Evolutionary conservation across 2,113 vertebrate species (phyloP), one percentile per base, ranked within the genome.

Genomic region (Choloepus hoffmanni): DNA sequence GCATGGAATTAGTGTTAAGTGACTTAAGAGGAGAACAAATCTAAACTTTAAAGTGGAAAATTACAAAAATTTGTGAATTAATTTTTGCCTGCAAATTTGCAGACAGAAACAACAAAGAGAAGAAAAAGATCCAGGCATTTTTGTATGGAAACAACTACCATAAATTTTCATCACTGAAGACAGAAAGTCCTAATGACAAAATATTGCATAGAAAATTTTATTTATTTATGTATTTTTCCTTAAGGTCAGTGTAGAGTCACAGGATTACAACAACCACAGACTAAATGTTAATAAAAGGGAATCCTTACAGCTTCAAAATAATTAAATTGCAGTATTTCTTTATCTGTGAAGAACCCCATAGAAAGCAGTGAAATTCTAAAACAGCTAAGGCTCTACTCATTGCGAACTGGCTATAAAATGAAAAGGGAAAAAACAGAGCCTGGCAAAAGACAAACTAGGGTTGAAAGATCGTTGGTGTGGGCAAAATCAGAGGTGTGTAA

Each of bases 1-100:
- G 1, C 70, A 86, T 74, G 10, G 33, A 73, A 13, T 78, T 89
- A 83, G 12, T 55, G 19, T 13, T 82, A 78, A 94, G 74, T 94
- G 63, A 26, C 19, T 63, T 83, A 81, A 74, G 60, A 77, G 86
- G 48, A 89, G 1, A 93, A 5, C 1, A 88, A 90, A 85, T 68
- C 43, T 94, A 81, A 92, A n/a, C 21, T 89, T 92, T 92, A 85
- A 55, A 16, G 63, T 24, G n/a, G 85, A 15, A 93, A 95, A 83
- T 36, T 45, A 48, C 78, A 96, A 87, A 78, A 77, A 84, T 36
- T 36, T 43, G 70, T 23, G 4, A 76, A 85, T 40, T 90, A 60
- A 87, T 67, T 85, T 94, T 65, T 79, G 28, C 89, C n/a, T 84
- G 2, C 24, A 30, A 72, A 77, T 81, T 89, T 92, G 40, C 8